Evolutionary conservation across 92 coral and sea anemone genomes (phyloP).

Genomic region (Epizoanthus stellaris): DNA sequence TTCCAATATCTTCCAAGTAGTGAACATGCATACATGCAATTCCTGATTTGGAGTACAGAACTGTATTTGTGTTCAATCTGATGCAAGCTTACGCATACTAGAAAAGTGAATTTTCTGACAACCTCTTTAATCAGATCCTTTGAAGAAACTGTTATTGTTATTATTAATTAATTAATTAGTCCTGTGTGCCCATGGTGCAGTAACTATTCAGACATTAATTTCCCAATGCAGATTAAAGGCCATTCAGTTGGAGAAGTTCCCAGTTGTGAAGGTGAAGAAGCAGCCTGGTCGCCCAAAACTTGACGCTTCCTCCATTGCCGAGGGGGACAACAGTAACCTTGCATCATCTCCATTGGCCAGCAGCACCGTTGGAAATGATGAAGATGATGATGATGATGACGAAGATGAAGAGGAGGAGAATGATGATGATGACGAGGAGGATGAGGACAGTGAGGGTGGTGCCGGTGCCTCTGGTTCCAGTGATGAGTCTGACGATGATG

Average conservation of each 20-base stretch:
- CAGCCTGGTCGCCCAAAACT: conserved; percentile 91
- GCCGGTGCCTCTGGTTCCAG: conserved; percentile 88
- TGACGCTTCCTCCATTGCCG: conserved; percentile 49
- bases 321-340: conserved; percentile 74
- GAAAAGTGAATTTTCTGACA: too few relatives aligned
- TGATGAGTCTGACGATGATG: conserved; percentile 88
- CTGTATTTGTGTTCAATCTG: too few relatives aligned
- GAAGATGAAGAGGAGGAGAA: conserved; percentile 91
- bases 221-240: conserved; percentile 78
- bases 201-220: background rate
- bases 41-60: too few relatives aligned
- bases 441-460: conserved; percentile 91
- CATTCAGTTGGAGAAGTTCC: conserved; percentile 92
- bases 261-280: conserved; percentile 94
- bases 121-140: too few relatives aligned
- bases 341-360: conserved; percentile 63
- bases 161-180: background rate
- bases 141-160: background rate
- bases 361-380: conserved; percentile 83
- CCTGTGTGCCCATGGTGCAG: background rate
- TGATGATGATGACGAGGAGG: conserved; percentile 92
- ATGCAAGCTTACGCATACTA: too few relatives aligned
- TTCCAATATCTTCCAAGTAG: too few relatives aligned
- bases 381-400: conserved; percentile 76
- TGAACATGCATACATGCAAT: too few relatives aligned